Percentiles rank a stretch among this genome's conserved stretches.
These are phyloP conservation scores for Carposina sasakii DNA, from an alignment of 1,140 invertebrate genomes.

Conservation along the genomic window DNA sequence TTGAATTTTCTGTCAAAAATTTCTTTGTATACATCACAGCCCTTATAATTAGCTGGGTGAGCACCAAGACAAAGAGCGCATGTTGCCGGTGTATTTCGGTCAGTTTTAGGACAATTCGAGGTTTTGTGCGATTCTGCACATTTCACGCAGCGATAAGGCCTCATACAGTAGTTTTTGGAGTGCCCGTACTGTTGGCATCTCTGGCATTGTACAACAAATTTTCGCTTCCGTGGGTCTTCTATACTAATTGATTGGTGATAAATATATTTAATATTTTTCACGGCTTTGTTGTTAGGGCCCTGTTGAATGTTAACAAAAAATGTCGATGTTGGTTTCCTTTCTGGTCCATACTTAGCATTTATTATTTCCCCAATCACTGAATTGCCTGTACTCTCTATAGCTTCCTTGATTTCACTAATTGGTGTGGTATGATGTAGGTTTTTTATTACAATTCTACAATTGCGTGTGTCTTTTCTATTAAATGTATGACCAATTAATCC, in stretches of 20 bases:
- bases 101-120: neutral
- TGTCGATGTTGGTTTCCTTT: slow-evolving; percentile 4
- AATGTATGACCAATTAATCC: slow-evolving; percentile 8
- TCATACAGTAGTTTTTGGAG: neutral
- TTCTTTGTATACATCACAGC: slow-evolving; percentile 6
- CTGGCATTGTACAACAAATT: slow-evolving; percentile 32
- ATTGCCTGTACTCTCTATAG: neutral
- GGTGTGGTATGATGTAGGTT: slow-evolving; percentile 1
- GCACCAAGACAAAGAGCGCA: slow-evolving; percentile 6
- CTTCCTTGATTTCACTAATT: neutral
- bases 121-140: slow-evolving; percentile 6
- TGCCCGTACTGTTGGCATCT: slow-evolving; percentile 40
- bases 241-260: slow-evolving; percentile 25
- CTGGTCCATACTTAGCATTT: slow-evolving; percentile 2
- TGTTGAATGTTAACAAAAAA: slow-evolving; percentile 34
- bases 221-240: slow-evolving; percentile 24
- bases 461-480: slow-evolving; percentile 1
- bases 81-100: slow-evolving; percentile 7
- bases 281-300: slow-evolving; percentile 39
- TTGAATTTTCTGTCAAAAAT: neutral
- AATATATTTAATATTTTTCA: slow-evolving; percentile 19
- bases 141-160: slow-evolving; percentile 5
- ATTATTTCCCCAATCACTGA: slow-evolving; percentile 3
- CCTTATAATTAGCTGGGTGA: slow-evolving; percentile 14
- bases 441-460: neutral